Evolutionary conservation across 30 jellyfish, hydroid and myxozoan genomes (phyloP).

Genomic region (Chrysaora quinquecirrha): DNA sequence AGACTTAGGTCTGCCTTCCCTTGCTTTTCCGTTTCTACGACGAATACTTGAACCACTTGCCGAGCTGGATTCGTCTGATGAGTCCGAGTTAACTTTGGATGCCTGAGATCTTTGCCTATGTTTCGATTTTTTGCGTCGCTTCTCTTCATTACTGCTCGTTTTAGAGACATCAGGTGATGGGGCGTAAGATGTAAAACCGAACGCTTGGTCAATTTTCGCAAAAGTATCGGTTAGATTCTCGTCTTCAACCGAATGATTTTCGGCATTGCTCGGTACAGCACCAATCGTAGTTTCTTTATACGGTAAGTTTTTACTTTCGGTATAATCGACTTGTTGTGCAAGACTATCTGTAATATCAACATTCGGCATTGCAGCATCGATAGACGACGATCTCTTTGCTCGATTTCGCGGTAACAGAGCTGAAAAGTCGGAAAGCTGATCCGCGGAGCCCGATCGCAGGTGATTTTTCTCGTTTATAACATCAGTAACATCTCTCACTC

Average conservation of each 20-base stretch:
- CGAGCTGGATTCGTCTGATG: constrained; percentile 69
- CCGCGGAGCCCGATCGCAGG: constrained; percentile 63
- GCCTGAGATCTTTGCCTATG: constrained; percentile 49
- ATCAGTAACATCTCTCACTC: constrained; percentile 89
- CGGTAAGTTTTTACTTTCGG: constrained; percentile 16
- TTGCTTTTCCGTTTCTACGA: constrained; percentile 1
- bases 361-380: neutral
- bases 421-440: constrained; percentile 37
- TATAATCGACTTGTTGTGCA: neutral
- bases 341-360: neutral
- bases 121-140: constrained; percentile 44
- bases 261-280: constrained; percentile 31
- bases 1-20: neutral
- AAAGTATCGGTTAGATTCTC: constrained; percentile 83
- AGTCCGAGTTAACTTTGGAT: constrained; percentile 29
- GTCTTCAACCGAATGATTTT: constrained; percentile 19
- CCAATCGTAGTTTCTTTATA: constrained; percentile 54
- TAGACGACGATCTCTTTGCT: neutral
- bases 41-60: constrained; percentile 26
- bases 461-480: constrained; percentile 78
- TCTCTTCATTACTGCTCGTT: constrained; percentile 32
- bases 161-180: constrained; percentile 23
- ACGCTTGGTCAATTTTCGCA: constrained; percentile 91
- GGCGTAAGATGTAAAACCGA: constrained; percentile 79
- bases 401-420: neutral